Base-by-base conservation (phyloP, 2,797 vertebrate species). In the Micropoecilia bifurca region DNA sequence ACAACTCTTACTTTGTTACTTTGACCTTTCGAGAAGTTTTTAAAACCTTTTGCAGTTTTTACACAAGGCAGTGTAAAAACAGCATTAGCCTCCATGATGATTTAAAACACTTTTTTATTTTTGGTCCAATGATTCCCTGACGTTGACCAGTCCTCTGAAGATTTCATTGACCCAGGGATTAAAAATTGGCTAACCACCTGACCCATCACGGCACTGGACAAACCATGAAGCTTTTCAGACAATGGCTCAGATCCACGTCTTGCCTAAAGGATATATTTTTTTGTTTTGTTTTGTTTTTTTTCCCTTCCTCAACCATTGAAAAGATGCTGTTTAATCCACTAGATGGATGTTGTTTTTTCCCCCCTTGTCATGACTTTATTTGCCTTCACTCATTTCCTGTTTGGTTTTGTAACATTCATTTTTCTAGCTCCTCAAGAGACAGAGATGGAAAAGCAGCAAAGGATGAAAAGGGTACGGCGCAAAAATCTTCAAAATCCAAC, bases 151-250 rank as follows among this genome's bases (percentile, higher is more conserved):
- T 97, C 96, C 96, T 95, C 97, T 95, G 98, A 99, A 97, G 98
- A 98, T 95, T 96, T 97, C 97, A 97, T 97, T 98, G 98, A 96
- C 97, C 97, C 96, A 97, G 97, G 96, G 96, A 98, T 96, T 96
- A 97, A 97, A 97, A 97, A 97, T 99, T 99, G 95, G 97, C 97
- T 97, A 96, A 97, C 96, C 97, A 97, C 96, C 93, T 97, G 96
- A 97, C 95, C 96, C 97, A 96, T 97, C 97, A 96, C 97, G 96
- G 93, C 95, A 96, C 96, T 97, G 98, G 98, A 98, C 97, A 97
- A 97, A 96, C 96, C 96, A 97, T 97, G 95, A 98, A 97, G 96
- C 97, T 96, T 95, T 96, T 96, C 96, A 97, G 96, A 96, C 95
- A 96, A 92, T 97, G 96, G 94, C 95, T 96, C 96, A 94, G 96